Evolutionary conservation across 2,888 invertebrate species (phyloP), one percentile per base, ranked within the genome.

Genomic region (Ophion slaviceki): DNA sequence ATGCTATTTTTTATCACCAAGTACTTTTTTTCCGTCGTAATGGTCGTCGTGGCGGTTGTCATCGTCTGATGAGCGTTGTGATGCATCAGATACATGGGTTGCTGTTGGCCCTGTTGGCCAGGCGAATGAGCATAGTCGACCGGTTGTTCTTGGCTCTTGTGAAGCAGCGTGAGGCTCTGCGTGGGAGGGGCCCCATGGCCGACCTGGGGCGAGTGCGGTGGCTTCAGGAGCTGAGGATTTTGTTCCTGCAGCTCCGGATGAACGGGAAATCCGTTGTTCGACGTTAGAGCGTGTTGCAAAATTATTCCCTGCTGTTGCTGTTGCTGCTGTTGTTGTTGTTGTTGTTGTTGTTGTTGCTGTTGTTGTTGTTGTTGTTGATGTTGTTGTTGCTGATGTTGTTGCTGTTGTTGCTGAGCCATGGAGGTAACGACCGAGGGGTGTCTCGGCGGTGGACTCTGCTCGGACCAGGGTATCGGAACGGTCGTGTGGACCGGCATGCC

Each of bases 1-100:
- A 92, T 89, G n/a, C 90, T 93, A 87, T 92, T 96, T 92, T 96
- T 96, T 85, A 96, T 95, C 90, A 96, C 95, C 87, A 96, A 94
- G 85, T 92, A 94, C 91, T 96, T 96, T 92, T 96, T 96, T 72
- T 96, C 96, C 59, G 94, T 40, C 40, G 40, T 7, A 3, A 40
- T 40, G 7, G 40, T 40, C 40, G 40, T 40, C 40, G 40, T 40
- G 6, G 40, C 40, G 40, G 40, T 40, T 8, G 40, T 40, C 40
- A 40, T 40, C 40, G 40, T 94, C 20, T 94, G 91, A 61, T 90
- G 36, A 93, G 88, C 45, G 24, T 40, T 40, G 40, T 92, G 93
- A 28, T 94, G 94, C 87, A 94, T 88, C 77, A 91, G 88, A 85
- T 88, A 86, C 36, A 87, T 83, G 47, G 85, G 76, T 61, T 86